These are phyloP conservation scores for Drosophila leontia DNA, from an alignment of 1,140 invertebrate genomes.

Conservation along the genomic window DNA sequence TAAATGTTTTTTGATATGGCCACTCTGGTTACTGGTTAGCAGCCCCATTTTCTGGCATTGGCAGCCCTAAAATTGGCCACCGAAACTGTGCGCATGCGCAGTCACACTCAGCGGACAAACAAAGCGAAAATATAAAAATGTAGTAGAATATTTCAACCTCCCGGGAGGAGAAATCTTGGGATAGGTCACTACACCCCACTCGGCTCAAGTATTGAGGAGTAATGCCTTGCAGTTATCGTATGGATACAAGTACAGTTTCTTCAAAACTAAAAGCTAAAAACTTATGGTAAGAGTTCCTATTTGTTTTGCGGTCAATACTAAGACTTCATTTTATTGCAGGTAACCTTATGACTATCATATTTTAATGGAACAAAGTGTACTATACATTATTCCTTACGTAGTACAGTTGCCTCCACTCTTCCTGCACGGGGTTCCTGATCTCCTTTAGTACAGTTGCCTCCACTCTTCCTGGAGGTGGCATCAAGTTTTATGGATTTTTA, in stretches of 20 bases:
- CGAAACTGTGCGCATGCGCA: not conserved
- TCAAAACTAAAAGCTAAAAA: no score
- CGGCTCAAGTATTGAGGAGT: not conserved
- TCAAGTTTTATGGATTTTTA: no score
- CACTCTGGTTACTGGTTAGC: not conserved
- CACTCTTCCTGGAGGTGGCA: no score
- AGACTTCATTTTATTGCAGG: no score
- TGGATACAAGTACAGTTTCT: no score
- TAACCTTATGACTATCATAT: no score
- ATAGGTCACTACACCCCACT: slow-evolving; percentile 1
- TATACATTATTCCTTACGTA: no score
- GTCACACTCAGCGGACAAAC: not conserved
- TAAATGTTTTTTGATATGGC: not conserved
- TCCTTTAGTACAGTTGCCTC: not conserved
- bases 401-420: no score
- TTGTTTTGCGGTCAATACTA: no score
- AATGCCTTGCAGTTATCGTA: not conserved
- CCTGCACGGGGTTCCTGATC: no score
- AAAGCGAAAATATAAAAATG: slow-evolving; percentile 6
- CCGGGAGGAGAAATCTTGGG: slow-evolving; percentile 8
- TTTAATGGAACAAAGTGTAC: no score
- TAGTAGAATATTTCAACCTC: not conserved
- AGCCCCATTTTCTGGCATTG: not conserved
- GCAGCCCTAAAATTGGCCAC: not conserved
- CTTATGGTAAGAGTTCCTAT: no score